Evolutionary conservation across 2,113 vertebrate species (phyloP).

Genomic region (Campylomormyrus numenius): DNA sequence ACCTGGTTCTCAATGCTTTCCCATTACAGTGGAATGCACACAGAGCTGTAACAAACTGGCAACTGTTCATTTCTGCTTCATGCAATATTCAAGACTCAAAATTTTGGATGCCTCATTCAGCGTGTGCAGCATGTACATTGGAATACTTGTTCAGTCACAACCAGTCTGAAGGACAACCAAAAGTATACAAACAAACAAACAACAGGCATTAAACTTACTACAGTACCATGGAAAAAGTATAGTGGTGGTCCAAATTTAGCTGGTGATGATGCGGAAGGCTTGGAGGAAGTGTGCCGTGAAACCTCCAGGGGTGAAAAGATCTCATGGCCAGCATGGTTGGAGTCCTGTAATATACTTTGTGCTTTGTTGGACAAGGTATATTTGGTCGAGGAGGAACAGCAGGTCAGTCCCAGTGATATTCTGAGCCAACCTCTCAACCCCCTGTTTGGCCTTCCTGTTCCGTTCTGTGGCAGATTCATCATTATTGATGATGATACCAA

Average conservation of each 20-base stretch:
- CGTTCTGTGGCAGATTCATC: neutral
- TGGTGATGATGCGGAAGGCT: neutral
- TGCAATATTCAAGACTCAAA: neutral
- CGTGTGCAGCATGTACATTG: neutral
- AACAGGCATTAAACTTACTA: neutral
- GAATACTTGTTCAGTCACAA: neutral
- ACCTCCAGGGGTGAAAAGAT: neutral
- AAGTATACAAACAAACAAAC: neutral
- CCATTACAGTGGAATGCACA: neutral
- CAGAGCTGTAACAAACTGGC: neutral
- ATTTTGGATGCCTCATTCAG: neutral
- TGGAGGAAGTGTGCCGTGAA: neutral
- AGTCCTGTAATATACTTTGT: neutral
- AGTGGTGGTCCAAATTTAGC: constrained; percentile 1
- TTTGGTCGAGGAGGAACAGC: neutral
- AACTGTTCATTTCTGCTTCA: neutral
- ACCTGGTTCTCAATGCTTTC: neutral
- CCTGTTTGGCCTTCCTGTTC: neutral
- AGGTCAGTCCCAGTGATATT: neutral
- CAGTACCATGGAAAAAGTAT: neutral
- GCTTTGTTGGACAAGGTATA: neutral
- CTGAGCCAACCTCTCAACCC: neutral
- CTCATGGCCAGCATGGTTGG: neutral
- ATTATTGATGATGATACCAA: neutral
- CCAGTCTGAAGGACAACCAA: neutral